Conservation (phyloP, 2,797 vertebrate species). For the Xenops minutus region DNA sequence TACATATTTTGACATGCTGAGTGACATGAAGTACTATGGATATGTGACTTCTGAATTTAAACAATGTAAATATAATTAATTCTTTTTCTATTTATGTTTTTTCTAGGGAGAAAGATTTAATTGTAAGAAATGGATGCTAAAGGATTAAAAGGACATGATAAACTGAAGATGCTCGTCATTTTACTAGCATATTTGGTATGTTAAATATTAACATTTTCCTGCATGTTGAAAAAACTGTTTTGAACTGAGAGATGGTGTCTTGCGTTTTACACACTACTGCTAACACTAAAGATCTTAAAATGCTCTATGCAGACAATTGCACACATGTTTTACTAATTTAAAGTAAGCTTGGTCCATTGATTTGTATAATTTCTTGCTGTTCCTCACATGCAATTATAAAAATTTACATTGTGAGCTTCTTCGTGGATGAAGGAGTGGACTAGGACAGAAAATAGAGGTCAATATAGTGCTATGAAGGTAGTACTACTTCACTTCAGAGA, state of each 20-base stretch:
- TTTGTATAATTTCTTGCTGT: neutral
- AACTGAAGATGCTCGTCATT: conserved; percentile 43
- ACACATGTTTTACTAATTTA: neutral
- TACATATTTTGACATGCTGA: neutral
- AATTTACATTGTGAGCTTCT: neutral
- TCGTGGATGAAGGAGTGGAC: neutral
- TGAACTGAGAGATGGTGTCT: neutral
- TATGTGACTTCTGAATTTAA: neutral
- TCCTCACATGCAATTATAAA: neutral
- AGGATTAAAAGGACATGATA: conserved; percentile 29
- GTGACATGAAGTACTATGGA: neutral
- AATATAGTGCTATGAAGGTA: neutral
- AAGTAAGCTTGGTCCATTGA: neutral
- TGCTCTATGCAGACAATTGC: neutral
- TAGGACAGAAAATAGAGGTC: neutral
- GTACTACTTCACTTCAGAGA: neutral
- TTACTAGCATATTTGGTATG: conserved; percentile 74
- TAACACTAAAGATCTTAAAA: neutral
- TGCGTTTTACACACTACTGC: neutral
- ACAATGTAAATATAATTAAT: neutral
- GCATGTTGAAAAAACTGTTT: neutral
- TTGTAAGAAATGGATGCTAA: conserved; percentile 63
- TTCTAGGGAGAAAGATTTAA: neutral
- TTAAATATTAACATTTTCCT: neutral
- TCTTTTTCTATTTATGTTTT: neutral